These are phyloP conservation scores for Conger conger DNA, from an alignment of 2,113 vertebrate species.

Conservation along the genomic window DNA sequence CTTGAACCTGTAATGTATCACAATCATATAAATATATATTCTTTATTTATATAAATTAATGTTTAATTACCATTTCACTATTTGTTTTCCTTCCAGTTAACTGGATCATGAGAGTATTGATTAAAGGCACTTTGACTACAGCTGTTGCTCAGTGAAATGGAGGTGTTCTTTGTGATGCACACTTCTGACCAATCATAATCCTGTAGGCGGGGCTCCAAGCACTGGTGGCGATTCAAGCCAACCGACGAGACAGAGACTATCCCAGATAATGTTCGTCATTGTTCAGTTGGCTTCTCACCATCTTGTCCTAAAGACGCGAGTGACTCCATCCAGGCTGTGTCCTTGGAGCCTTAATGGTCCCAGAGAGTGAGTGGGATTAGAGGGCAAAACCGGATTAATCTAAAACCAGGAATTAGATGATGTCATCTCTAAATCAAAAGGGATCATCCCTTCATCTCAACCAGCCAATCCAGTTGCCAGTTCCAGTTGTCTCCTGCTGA, in stretches of 20 bases:
- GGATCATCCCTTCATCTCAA: not conserved
- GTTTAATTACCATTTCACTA: slow-evolving; percentile 58
- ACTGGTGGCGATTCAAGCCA: no score
- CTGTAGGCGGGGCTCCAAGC: no score
- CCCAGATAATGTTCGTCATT: no score
- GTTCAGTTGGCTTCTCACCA: not conserved
- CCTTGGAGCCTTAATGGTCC: not conserved
- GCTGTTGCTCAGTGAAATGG: slow-evolving; percentile 57
- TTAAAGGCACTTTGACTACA: slow-evolving; percentile 52
- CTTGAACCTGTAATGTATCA: slow-evolving; percentile 60
- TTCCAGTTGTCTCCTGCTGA: not conserved
- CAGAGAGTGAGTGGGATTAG: not conserved
- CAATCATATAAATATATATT: slow-evolving; percentile 50
- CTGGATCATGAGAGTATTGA: slow-evolving; percentile 51
- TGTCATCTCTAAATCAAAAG: slow-evolving; percentile 12
- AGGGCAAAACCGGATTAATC: not conserved
- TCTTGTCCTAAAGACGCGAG: not conserved
- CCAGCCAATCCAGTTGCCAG: not conserved
- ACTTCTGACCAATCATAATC: no score
- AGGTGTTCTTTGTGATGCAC: not conserved
- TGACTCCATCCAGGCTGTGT: not conserved
- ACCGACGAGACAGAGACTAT: no score
- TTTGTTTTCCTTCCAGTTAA: slow-evolving; percentile 4
- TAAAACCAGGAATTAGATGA: slow-evolving; percentile 3
- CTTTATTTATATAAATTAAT: slow-evolving; percentile 71